Evolutionary conservation across 2,113 vertebrate genomes (phyloP), one percentile per base, ranked within the genome.

Genomic region (Cathartes aura): DNA sequence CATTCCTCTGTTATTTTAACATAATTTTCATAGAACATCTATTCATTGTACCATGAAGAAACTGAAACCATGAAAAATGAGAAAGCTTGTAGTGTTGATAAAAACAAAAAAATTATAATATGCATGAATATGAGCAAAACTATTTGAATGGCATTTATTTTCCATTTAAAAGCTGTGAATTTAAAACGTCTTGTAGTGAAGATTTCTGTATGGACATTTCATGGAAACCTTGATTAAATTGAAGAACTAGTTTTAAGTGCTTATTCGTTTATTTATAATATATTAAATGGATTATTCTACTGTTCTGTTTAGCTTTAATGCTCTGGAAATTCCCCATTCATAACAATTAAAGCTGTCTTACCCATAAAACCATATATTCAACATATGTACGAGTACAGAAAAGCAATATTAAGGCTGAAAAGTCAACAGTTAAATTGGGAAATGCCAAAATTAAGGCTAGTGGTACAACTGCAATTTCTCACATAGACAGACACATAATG

Each of bases 21-120:
- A 94, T 24, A 83, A 70, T 94, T 95, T 89, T 82, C 36, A 90
- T 72, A 22, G 75, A 90, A 86, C 18, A 74, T 56, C 60, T 87
- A 75, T 86, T 96, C 26, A 67, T 56, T 78, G 42, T 66, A 87
- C 38, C 75, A 38, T 85, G 70, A 93, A 98, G 73, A 92, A 97
- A 82, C 30, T 52, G n/a, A 96, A 95, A 60, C 40, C 38, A 89
- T 52, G 60, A 67, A 94, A 95, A 97, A 89, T 0, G 0, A 71
- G 60, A 74, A 91, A 82, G 26, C 59, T 80, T 80, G 62, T 93
- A 85, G 42, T 30, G 52, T 53, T 70, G 43, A 53, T 66, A 75
- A 76, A 94, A 94, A 82, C 29, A 84, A 93, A 89, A 22, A 72
- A 75, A 88, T 7, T 1, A 15, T 34, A 93, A 93, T 66, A 72